Base-by-base conservation (phyloP, 2,797 vertebrate genomes). In the Crocidura indochinensis region DNA sequence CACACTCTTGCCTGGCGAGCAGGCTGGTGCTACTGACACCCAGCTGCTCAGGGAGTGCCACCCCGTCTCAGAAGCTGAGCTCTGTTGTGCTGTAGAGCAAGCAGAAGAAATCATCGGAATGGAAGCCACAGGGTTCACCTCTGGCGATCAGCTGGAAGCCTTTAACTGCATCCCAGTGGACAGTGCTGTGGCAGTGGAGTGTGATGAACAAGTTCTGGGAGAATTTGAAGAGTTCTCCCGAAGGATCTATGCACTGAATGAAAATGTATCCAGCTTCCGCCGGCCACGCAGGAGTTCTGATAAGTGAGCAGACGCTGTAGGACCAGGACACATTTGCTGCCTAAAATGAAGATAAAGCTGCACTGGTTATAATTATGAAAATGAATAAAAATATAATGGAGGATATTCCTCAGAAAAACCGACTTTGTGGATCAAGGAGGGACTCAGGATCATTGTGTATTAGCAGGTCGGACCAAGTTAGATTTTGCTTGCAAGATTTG, bases 161-260 rank as follows among this genome's bases (percentile, higher is more conserved):
- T 99, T 99, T 90, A 98, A 96, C 91, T 99, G 98, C 97, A 99
- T 99, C 97, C 99, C 99, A 0, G 99, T 99, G 96, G 99, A 99
- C 75, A 99, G 98, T 0, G 99, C 99, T 0, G 99, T 99, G n/a
- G 99, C 99, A 0, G 99, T 99, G 91, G 99, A 99, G 96, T 99
- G 99, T 2, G 99, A 99, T 0, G 99, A 99, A 31, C 99, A 99
- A 96, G 99, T 99, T 71, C 98, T 99, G 75, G 99, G 99, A 0
- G 99, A 99, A 95, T 99, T 99, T 2, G 99, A 99, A 94, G 99
- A 99, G 98, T 99, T 99, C 98, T 99, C 99, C 51, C 98, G 99
- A 64, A 99, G 99, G 97, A 99, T 99, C 98, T 99, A 98, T 88
- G 99, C 99, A 96, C 98, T 99, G 93, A 99, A 98, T 0, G 99